These are phyloP conservation scores for Neodiprion pinetum DNA, from an alignment of 1,140 invertebrate species.

Conservation along the genomic window DNA sequence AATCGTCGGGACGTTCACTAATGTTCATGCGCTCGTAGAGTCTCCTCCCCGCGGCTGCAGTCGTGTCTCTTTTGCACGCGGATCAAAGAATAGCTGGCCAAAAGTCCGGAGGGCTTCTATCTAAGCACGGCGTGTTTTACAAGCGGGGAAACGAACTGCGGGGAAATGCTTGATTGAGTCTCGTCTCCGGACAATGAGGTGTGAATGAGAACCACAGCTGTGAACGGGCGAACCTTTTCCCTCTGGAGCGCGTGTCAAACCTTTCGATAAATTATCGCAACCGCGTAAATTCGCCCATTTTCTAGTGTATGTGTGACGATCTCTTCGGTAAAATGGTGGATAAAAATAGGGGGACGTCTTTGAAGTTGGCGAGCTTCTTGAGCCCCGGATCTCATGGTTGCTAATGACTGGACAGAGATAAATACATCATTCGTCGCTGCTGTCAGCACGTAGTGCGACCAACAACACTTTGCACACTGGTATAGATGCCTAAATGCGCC, in stretches of 20 bases:
- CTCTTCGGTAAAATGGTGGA: neutral
- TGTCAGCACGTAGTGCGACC: neutral
- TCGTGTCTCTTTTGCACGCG: no score
- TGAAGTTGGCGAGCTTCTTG: neutral
- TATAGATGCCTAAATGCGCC: neutral
- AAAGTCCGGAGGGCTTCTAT: no score
- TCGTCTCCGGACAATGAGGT: neutral
- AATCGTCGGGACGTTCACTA: no score
- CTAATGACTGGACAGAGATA: conserved; percentile 5
- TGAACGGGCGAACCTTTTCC: no score
- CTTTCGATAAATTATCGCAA: no score
- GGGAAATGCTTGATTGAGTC: conserved; percentile 2
- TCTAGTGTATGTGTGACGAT: no score
- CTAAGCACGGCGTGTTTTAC: no score
- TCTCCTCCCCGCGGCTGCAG: no score
- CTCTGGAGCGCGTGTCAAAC: no score
- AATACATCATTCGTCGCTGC: conserved; percentile 2
- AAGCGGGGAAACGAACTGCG: neutral
- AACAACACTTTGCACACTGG: neutral
- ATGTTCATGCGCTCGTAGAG: no score
- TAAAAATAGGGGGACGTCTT: neutral
- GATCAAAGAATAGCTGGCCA: no score
- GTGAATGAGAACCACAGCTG: no score
- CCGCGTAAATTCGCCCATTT: neutral
- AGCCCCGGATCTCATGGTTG: neutral